Evolutionary conservation across 2,888 invertebrate species (phyloP).

Genomic region (Adelognathus sp.): DNA sequence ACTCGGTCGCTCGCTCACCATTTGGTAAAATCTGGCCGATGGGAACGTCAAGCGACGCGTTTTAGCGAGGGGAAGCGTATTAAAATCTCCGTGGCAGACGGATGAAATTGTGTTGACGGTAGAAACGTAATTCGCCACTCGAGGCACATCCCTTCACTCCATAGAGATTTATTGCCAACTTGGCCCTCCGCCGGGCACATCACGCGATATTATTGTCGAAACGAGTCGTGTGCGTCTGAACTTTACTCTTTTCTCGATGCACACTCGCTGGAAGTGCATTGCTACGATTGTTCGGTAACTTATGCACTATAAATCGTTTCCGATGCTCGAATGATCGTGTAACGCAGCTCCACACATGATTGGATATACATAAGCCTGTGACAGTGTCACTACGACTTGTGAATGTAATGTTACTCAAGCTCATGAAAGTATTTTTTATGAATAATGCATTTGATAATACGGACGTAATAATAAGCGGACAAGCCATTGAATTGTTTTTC

Average conservation of each 20-base stretch:
- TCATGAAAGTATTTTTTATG: no score
- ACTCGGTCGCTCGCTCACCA: conserved; percentile 56
- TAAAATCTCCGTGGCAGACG: conserved; percentile 69
- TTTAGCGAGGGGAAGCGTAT: conserved; percentile 69
- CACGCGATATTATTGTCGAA: background rate
- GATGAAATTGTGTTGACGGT: conserved; percentile 67
- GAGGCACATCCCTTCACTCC: conserved; percentile 32
- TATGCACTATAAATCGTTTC: no score
- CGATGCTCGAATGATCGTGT: no score
- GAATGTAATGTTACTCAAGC: no score
- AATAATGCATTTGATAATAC: no score
- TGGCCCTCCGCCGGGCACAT: background rate
- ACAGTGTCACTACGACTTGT: no score
- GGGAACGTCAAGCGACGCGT: conserved; percentile 67
- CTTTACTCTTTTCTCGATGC: background rate
- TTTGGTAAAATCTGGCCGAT: conserved; percentile 66
- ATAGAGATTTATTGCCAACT: conserved; percentile 16
- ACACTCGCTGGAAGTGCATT: background rate
- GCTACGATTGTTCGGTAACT: no score
- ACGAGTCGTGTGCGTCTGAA: background rate
- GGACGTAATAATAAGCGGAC: no score
- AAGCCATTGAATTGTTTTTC: no score
- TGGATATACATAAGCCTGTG: no score
- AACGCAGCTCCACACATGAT: no score
- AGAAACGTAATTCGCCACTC: conserved; percentile 60